phyloP scores from a whole-genome alignment of 2,113 vertebrate genomes.

The Leptocoma aspasia region DNA sequence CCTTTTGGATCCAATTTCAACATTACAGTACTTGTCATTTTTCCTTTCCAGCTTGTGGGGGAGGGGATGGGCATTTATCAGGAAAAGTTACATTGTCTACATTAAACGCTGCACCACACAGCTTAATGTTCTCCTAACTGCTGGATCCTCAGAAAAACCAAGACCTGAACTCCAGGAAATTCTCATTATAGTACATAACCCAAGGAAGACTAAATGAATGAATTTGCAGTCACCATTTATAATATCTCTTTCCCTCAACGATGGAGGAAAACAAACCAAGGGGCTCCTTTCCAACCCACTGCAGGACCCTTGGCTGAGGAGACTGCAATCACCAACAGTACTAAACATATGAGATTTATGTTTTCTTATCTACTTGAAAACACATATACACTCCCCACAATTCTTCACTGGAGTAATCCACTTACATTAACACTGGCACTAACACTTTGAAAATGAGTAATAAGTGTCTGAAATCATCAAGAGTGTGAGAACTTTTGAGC shows the following conservation, averaged over 20 bases:
- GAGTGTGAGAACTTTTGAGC: background rate
- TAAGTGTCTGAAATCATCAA: background rate
- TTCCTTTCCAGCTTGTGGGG: constrained; percentile 11
- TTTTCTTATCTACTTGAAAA: background rate
- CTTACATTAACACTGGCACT: background rate
- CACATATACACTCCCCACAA: background rate
- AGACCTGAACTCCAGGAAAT: background rate
- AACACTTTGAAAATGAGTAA: background rate
- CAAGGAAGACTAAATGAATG: background rate
- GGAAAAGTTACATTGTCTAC: constrained; percentile 41
- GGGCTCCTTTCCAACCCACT: background rate
- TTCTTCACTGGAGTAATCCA: background rate
- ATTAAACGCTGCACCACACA: background rate
- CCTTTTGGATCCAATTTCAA: constrained; percentile 82
- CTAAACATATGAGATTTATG: background rate
- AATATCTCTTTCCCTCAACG: background rate
- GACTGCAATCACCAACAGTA: background rate
- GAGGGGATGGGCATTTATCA: constrained; percentile 13
- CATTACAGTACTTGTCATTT: constrained; percentile 53
- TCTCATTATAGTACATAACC: background rate
- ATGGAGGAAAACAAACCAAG: background rate
- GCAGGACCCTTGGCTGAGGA: background rate
- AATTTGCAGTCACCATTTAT: background rate
- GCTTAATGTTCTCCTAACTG: background rate
- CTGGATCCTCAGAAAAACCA: background rate